phyloP scores from a whole-genome alignment of 53 echinoderm and acorn worm species.

The Mesocentrotus franciscanus region DNA sequence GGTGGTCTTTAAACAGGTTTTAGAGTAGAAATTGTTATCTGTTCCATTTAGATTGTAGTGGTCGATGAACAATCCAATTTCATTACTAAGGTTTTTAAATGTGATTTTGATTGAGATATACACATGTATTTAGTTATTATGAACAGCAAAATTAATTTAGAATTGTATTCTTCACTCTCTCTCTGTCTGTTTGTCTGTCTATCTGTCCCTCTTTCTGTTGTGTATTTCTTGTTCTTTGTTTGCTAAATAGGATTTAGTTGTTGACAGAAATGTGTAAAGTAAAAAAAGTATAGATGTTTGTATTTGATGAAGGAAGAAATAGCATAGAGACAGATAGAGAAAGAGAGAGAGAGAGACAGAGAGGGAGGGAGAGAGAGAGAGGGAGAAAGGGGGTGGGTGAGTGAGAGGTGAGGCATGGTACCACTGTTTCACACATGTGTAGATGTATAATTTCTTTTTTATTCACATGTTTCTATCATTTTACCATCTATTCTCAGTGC shows the following conservation, averaged over 20 bases:
- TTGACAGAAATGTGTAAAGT: no score
- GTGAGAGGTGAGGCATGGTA: background rate
- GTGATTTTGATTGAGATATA: no score
- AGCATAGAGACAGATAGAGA: background rate
- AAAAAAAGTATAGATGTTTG: no score
- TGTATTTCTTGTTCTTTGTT: no score
- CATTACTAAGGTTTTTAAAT: background rate
- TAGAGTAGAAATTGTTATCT: background rate
- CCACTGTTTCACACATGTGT: background rate
- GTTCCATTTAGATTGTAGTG: background rate
- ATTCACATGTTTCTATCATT: background rate
- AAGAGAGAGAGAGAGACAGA: background rate
- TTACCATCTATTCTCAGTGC: background rate
- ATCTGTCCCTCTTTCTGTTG: background rate
- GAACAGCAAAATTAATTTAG: no score
- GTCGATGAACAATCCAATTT: background rate
- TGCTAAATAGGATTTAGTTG: no score
- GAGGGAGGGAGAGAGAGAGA: background rate
- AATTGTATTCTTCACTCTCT: no score
- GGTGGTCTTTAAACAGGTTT: no score
- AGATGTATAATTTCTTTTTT: no score
- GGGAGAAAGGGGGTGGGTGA: background rate
- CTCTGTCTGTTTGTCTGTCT: no score
- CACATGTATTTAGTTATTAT: no score
- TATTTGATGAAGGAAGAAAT: no score